Evolutionary conservation across 2,113 vertebrate genomes (phyloP), one percentile per base, ranked within the genome.

Genomic region (Podarcis raffonei): DNA sequence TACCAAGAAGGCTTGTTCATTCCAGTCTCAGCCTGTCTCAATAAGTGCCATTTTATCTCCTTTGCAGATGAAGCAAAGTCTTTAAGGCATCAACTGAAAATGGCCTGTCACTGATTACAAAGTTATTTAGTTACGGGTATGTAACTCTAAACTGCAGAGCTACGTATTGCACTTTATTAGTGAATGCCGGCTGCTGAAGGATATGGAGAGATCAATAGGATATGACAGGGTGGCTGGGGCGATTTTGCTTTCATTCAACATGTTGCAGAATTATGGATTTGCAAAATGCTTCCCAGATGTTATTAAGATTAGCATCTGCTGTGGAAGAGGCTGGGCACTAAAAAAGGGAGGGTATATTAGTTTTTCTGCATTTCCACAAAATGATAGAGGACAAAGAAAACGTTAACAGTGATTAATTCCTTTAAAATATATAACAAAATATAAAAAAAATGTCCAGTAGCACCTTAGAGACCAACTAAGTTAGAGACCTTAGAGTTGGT

Each of bases 71-170:
- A 89, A 95, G 87, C 80, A 93, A 89, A 62, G 82, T 93, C 88
- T 92, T 94, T 84, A 94, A 92, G 85, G 81, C 89, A 93, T 93
- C 90, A 87, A 57, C 86, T 93, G 76, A 87, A 85, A 95, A 94
- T 87, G 87, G 94, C 88, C 90, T 91, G 94, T 94, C 91, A 91
- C 93, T 93, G 91, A 94, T 95, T 95, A 93, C 81, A 87, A 94
- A 95, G 90, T 95, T 95, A 94, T 91, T 95, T 94, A 94, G 93
- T 93, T 95, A 95, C 0, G 90, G 95, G 6, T 92, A 92, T 86
- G 92, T 94, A 90, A 92, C 87, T 92, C 94, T 87, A 91, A 95
- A 93, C 87, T 93, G 79, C 92, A 90, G 87, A 90, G 90, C 89
- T 91, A 80, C 86, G 89, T 92, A 93, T 89, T 87, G 79, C 48